A percentile compares a stretch with the other conserved stretches of the same genome.
Conservation (phyloP, 2,797 vertebrate species). For the Acanthopagrus latus region DNA sequence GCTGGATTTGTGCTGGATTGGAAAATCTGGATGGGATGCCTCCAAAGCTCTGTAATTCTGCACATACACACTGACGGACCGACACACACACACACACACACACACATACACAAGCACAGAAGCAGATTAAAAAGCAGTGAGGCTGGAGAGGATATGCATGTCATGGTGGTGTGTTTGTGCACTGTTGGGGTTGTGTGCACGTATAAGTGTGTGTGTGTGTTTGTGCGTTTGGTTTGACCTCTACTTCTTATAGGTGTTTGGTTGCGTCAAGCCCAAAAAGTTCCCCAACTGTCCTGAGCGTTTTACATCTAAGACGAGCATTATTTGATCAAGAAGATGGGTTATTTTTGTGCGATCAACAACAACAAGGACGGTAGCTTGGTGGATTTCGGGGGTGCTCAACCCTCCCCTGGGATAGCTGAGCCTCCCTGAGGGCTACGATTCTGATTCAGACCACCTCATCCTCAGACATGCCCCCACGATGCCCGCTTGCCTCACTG, state of each 20-base stretch:
- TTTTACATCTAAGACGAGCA: background rate
- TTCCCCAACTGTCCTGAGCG: conserved; percentile 30
- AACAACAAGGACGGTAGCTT: conserved; percentile 26
- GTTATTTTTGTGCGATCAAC: conserved; percentile 31
- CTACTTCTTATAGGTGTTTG: conserved; percentile 18
- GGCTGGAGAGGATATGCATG: conserved; percentile 42
- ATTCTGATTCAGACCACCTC: conserved; percentile 68
- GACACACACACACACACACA: conserved; percentile 36
- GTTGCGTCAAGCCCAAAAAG: conserved; percentile 28
- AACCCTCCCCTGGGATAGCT: conserved; percentile 50
- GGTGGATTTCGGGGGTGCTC: conserved; percentile 36
- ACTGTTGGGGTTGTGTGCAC: conserved; percentile 11
- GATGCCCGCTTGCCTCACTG: conserved; percentile 74
- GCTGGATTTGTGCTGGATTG: conserved; percentile 84
- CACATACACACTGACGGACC: conserved; percentile 59
- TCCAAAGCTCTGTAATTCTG: conserved; percentile 80
- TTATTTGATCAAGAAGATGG: conserved; percentile 3
- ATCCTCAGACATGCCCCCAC: conserved; percentile 68
- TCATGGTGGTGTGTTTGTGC: conserved; percentile 32
- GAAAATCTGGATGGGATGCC: conserved; percentile 82
- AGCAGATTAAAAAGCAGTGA: conserved; percentile 75
- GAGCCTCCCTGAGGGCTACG: conserved; percentile 64
- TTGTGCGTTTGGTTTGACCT: conserved; percentile 21
- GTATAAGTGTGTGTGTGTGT: too few relatives aligned
- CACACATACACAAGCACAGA: conserved; percentile 38